These are phyloP conservation scores for Scelioninae gen. 2 DNA, from an alignment of 2,888 invertebrate genomes.

Conservation along the genomic window DNA sequence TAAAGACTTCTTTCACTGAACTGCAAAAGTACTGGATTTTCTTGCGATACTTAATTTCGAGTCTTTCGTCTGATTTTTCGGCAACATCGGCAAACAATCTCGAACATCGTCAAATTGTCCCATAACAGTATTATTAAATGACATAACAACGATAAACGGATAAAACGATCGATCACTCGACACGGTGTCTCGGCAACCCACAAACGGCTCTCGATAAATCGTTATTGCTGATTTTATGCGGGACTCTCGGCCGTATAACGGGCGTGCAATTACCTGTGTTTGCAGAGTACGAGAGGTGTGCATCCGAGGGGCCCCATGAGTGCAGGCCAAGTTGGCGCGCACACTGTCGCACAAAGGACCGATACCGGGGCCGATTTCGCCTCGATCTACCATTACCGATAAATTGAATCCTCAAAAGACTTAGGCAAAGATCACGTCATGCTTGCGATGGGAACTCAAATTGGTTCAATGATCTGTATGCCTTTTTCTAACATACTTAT, in stretches of 20 bases:
- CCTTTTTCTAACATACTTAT: not conserved
- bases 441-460: slow-evolving; percentile 23
- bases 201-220: slow-evolving; percentile 57
- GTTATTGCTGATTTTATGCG: slow-evolving; percentile 56
- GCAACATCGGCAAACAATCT: too few species aligned
- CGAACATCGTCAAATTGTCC: slow-evolving; percentile 2
- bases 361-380: slow-evolving; percentile 45
- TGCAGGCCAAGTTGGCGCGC: slow-evolving; percentile 17
- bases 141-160: slow-evolving; percentile 48
- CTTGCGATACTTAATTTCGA: too few species aligned
- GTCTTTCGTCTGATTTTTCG: too few species aligned
- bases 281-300: slow-evolving; percentile 44
- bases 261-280: slow-evolving; percentile 55
- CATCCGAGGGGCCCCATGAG: slow-evolving; percentile 28
- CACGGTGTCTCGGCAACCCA: slow-evolving; percentile 47
- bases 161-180: slow-evolving; percentile 55
- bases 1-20: too few species aligned
- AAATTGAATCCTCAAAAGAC: slow-evolving; percentile 51
- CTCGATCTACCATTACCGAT: slow-evolving; percentile 46
- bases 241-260: slow-evolving; percentile 58
- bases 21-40: too few species aligned
- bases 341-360: slow-evolving; percentile 41
- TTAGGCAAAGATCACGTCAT: slow-evolving; percentile 37
- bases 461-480: slow-evolving; percentile 7
- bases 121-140: slow-evolving; percentile 46